Conservation (phyloP, 2,113 vertebrate species). For the Centropus bengalensis region DNA sequence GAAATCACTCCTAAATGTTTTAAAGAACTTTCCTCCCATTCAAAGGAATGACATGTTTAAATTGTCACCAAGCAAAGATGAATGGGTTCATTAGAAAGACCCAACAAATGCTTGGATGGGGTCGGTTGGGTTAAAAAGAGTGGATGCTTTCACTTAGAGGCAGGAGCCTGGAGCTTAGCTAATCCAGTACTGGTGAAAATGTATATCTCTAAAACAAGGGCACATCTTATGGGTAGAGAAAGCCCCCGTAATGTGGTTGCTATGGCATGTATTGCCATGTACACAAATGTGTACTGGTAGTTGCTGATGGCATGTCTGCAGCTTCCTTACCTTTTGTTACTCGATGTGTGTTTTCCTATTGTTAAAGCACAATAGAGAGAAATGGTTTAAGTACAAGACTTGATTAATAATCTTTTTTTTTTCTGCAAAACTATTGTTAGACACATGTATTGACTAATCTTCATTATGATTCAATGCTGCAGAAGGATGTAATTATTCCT, state of each 20-base stretch:
- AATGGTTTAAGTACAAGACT: not conserved
- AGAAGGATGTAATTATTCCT: not conserved
- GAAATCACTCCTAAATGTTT: not conserved
- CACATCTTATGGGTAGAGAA: not conserved
- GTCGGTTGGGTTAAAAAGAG: not conserved
- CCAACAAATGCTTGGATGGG: not conserved
- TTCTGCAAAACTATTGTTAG: not conserved
- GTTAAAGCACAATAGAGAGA: not conserved
- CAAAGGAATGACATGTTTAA: not conserved
- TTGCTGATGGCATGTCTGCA: not conserved
- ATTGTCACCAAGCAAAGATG: not conserved
- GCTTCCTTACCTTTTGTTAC: not conserved
- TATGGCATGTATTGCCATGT: not conserved
- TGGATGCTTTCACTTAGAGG: not conserved
- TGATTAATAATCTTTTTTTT: constrained; percentile 8
- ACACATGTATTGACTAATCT: not conserved
- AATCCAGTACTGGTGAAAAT: not conserved
- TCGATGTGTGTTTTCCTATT: not conserved
- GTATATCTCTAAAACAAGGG: not conserved
- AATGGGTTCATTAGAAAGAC: not conserved
- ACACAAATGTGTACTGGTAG: not conserved
- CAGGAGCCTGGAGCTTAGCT: not conserved
- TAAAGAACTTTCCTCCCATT: not conserved
- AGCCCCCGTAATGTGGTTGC: not conserved
- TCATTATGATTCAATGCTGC: not conserved